Percentiles rank a stretch among this genome's conserved stretches.
These are phyloP conservation scores for Talpa occidentalis DNA, from an alignment of 2,113 vertebrate genomes.

Conservation along the genomic window DNA sequence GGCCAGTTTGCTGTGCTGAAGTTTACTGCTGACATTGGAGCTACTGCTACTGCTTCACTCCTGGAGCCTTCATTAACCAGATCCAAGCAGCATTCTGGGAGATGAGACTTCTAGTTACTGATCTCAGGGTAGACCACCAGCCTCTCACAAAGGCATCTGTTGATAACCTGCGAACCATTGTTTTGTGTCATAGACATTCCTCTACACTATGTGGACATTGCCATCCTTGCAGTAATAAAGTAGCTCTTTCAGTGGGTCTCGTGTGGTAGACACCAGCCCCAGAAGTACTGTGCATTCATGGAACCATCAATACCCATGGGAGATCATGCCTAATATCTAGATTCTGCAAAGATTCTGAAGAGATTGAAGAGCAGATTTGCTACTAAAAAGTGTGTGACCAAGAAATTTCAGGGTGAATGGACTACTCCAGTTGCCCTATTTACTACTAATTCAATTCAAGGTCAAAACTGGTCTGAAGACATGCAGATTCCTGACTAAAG, in stretches of 20 bases:
- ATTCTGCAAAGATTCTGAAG: not conserved
- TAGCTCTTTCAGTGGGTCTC: not conserved
- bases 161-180: not conserved
- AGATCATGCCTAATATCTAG: not conserved
- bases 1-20: not conserved
- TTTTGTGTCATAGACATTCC: not conserved
- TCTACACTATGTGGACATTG: not conserved
- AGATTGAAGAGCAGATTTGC: not conserved
- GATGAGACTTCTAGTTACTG: not conserved
- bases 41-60: not conserved
- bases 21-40: not conserved
- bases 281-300: not conserved
- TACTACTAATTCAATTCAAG: not conserved
- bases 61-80: not conserved
- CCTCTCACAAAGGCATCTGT: not conserved
- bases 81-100: not conserved
- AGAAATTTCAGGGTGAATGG: not conserved
- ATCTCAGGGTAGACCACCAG: not conserved
- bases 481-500: not conserved
- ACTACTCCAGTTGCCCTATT: not conserved
- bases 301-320: not conserved
- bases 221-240: not conserved
- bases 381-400: not conserved
- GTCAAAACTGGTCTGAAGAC: not conserved
- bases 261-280: not conserved